Evolutionary conservation across 2,113 vertebrate genomes (phyloP).

Genomic region (Ceyx margarethae): DNA sequence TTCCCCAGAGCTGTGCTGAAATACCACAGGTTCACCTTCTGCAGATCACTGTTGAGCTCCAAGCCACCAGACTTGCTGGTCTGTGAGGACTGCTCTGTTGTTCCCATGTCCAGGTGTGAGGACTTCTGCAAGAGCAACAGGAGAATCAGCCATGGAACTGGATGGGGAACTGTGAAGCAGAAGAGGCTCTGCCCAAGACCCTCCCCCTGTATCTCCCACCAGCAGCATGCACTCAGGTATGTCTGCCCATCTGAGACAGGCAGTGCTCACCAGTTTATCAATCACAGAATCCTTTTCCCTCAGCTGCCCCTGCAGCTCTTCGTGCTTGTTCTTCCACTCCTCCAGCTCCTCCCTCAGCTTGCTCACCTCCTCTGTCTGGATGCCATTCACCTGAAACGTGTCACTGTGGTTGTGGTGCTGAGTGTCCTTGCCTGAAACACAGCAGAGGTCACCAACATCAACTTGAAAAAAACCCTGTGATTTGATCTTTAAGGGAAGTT

Average conservation of each 20-base stretch:
- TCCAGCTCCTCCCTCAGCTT: constrained; percentile 85
- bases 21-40: constrained; percentile 76
- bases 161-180: not conserved
- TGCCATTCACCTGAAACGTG: constrained; percentile 84
- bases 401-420: constrained; percentile 74
- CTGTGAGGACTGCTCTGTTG: constrained; percentile 65
- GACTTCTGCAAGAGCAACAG: constrained; percentile 74
- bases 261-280: constrained; percentile 80
- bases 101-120: constrained; percentile 27
- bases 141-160: not conserved
- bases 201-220: not conserved
- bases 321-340: constrained; percentile 82
- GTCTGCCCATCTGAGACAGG: not conserved
- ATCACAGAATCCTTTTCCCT: constrained; percentile 84
- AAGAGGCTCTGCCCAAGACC: not conserved
- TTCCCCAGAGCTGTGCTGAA: not conserved
- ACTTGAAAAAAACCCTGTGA: no score
- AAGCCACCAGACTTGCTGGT: constrained; percentile 47
- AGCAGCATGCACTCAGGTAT: accelerated
- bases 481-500: not conserved
- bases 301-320: constrained; percentile 83
- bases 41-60: constrained; percentile 74
- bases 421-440: constrained; percentile 76
- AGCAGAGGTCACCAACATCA: not conserved
- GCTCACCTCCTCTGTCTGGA: constrained; percentile 86